Conservation (phyloP, 2,797 vertebrate species). For the Arremon brunneinucha region DNA sequence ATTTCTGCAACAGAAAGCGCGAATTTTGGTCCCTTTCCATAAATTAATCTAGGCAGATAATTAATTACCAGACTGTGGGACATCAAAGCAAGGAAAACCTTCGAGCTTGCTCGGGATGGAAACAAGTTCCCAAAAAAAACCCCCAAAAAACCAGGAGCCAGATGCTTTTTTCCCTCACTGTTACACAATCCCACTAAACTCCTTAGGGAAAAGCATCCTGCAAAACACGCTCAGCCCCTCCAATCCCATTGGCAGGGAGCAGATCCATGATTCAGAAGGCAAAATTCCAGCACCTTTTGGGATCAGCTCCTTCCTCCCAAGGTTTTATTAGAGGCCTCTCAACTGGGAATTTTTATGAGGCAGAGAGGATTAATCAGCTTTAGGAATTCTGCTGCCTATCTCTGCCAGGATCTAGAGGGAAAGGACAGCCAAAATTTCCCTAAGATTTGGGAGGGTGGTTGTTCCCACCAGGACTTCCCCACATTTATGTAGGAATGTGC, state of each 20-base stretch:
- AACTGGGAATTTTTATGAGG: background rate
- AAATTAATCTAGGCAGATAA: too few species aligned
- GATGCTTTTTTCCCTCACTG: background rate
- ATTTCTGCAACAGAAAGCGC: background rate
- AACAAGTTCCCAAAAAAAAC: background rate
- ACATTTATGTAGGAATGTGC: conserved; percentile 25
- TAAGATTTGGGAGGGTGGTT: background rate
- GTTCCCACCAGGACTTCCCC: background rate
- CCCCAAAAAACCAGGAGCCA: fast-evolving
- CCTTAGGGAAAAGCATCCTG: background rate
- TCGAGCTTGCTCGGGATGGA: fast-evolving
- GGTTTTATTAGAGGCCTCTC: background rate
- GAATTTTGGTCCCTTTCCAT: background rate
- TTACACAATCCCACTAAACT: background rate
- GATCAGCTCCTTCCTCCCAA: background rate
- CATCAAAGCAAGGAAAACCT: background rate
- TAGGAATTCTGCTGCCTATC: background rate
- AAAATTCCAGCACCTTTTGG: background rate
- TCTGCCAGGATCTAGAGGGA: background rate
- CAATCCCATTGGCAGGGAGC: background rate
- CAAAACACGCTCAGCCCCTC: background rate
- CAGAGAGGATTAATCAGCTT: background rate
- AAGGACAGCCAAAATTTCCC: background rate
- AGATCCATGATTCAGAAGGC: background rate
- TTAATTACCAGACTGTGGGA: background rate